Percentiles rank a stretch among this genome's conserved stretches.
Conservation (phyloP, 2,113 vertebrate species). For the Tretioscincus oriximinensis region DNA sequence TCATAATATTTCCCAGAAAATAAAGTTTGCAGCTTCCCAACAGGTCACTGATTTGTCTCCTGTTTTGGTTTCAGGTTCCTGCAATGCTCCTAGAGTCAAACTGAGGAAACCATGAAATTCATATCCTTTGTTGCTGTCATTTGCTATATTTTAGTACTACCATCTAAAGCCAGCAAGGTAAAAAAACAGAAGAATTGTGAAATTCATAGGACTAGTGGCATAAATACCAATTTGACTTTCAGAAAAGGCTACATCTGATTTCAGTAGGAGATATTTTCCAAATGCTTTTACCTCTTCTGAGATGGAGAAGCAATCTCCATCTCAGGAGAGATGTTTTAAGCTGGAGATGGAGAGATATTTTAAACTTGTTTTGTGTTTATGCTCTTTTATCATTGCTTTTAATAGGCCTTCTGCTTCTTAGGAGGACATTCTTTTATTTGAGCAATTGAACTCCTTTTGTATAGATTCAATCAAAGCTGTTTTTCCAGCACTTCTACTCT, state of each 20-base stretch:
- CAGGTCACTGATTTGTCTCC: neutral
- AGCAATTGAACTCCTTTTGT: neutral
- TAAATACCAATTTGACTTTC: accelerated
- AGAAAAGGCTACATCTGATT: neutral
- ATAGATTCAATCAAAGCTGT: neutral
- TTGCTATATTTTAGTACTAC: slow-evolving; percentile 56
- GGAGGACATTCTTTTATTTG: neutral
- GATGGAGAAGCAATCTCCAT: neutral
- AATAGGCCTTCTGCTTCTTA: neutral
- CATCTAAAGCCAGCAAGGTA: slow-evolving; percentile 72
- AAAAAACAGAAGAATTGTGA: slow-evolving; percentile 11
- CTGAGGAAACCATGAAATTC: slow-evolving; percentile 27
- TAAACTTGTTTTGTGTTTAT: neutral
- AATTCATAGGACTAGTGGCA: neutral
- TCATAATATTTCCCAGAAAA: neutral
- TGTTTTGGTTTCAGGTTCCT: slow-evolving; percentile 44
- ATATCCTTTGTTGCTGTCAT: slow-evolving; percentile 49
- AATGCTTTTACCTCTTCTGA: neutral
- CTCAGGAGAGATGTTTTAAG: too few species aligned
- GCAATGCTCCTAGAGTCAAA: slow-evolving; percentile 35
- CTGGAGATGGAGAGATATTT: too few species aligned
- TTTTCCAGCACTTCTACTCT: too few species aligned
- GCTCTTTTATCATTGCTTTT: neutral
- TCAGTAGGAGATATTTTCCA: neutral
- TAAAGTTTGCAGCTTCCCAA: neutral